Evolutionary conservation across 2,888 invertebrate genomes (phyloP).

Genomic region (Hydropsyche betteni): DNA sequence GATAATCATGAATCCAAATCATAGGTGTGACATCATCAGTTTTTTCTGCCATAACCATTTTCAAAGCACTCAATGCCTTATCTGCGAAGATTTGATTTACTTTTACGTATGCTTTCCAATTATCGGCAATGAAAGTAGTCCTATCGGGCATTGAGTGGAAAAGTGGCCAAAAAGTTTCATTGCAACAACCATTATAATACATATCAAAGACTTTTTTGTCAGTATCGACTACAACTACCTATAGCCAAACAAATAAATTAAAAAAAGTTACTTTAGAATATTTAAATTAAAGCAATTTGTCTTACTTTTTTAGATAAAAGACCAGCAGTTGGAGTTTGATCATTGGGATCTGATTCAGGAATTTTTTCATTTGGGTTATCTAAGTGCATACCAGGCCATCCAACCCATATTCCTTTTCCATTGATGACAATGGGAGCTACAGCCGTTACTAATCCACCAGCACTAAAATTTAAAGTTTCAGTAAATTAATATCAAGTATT

Average conservation of each 20-base stretch:
- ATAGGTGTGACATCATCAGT: conserved; percentile 70
- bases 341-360: conserved; percentile 86
- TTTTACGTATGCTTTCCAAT: conserved; percentile 83
- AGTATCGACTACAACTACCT: conserved; percentile 84
- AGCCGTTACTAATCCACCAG: conserved; percentile 89
- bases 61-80: conserved; percentile 76
- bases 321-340: conserved; percentile 88
- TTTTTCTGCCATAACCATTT: conserved; percentile 65
- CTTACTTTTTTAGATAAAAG: conserved; percentile 81
- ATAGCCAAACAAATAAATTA: conserved; percentile 52
- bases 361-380: conserved; percentile 80
- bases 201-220: conserved; percentile 81
- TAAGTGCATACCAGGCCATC: conserved; percentile 89
- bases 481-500: conserved; percentile 4
- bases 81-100: conserved; percentile 86
- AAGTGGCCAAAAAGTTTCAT: conserved; percentile 91
- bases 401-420: conserved; percentile 87
- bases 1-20: conserved; percentile 95
- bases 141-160: conserved; percentile 94
- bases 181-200: conserved; percentile 93
- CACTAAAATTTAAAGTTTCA: conserved; percentile 65
- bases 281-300: too few relatives aligned
- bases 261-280: too few relatives aligned
- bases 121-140: conserved; percentile 82
- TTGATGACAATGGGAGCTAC: conserved; percentile 90